Evolutionary conservation across 2,113 vertebrate genomes (phyloP).

Genomic region (Onychorhynchus coronatus): DNA sequence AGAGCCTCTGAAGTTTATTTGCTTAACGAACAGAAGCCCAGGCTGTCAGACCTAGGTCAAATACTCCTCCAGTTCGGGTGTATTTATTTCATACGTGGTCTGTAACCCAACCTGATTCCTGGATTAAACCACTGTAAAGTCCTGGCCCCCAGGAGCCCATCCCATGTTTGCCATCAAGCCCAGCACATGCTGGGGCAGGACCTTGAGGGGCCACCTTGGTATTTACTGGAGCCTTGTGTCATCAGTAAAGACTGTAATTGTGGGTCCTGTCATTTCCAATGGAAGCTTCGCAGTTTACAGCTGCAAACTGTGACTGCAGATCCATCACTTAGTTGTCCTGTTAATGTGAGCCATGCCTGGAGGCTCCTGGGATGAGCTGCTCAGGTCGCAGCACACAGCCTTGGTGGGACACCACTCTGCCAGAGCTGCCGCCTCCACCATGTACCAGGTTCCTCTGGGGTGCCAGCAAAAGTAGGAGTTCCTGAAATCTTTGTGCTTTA

Average conservation of each 20-base stretch:
- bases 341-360: accelerated
- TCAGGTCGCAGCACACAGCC: accelerated
- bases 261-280: background rate
- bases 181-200: background rate
- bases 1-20: constrained; percentile 1
- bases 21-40: constrained; percentile 27
- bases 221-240: background rate
- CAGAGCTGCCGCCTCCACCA: background rate
- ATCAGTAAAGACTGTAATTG: constrained; percentile 20
- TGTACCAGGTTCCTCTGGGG: accelerated
- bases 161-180: background rate
- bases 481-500: background rate
- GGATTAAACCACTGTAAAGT: constrained; percentile 12
- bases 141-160: background rate
- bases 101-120: constrained; percentile 49
- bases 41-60: constrained; percentile 52
- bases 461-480: background rate
- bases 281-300: background rate
- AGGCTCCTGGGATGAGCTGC: background rate
- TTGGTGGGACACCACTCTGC: background rate
- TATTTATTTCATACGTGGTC: constrained; percentile 30
- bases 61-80: constrained; percentile 23
- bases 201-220: background rate
- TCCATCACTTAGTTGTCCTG: background rate
- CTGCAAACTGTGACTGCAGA: background rate